Base-by-base conservation (phyloP, 2,888 invertebrate genomes). In the Synanthedon tipuliformis region DNA sequence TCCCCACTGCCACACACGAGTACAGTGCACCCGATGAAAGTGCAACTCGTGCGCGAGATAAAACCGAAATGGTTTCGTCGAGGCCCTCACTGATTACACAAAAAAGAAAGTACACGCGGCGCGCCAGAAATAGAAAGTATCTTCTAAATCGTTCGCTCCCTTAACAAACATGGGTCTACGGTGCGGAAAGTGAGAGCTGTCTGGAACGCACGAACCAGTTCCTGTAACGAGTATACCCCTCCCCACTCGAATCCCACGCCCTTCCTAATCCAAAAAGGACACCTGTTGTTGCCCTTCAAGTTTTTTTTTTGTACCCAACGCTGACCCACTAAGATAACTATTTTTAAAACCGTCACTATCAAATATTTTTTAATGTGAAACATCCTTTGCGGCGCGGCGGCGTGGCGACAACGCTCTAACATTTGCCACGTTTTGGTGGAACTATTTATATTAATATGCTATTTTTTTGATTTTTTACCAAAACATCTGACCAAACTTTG, bases 111-210 rank as follows among this genome's bases (percentile, higher is more conserved):
- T 85, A 79, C 84, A 82, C 78, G 81, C 64, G 68, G 76, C 74
- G 57, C 74, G 79, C 78, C 82, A 82, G 85, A 87, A 86, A 86
- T 85, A 86, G 86, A 87, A 87, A 87, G 86, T 85, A 76, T 65
- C 73, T 69, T 78, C 80, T 77, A 72, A 81, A 64, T 62, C 66
- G 70, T 66, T 62, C 63, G 75, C 72, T 83, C 83, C 85, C 82
- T 78, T 78, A 78, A 80, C 80, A 81, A 84, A 84, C 81, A 81
- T 79, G 78, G 73, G 64, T 60, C 66, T 68, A 34, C 75, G 77
- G 75, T 68, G 73, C 77, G 75, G 82, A 87, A 86, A 84, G 86
- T 85, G 85, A 85, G 83, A 81, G 84, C 78, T 68, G 71, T 66
- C 71, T 69, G 74, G 73, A 72, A 68, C 69, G 69, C 63, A 62